A percentile compares a stretch with the other conserved stretches of the same genome.
These are phyloP conservation scores for Oscheius sp. DNA, from an alignment of 2,888 invertebrate species.

Conservation along the genomic window DNA sequence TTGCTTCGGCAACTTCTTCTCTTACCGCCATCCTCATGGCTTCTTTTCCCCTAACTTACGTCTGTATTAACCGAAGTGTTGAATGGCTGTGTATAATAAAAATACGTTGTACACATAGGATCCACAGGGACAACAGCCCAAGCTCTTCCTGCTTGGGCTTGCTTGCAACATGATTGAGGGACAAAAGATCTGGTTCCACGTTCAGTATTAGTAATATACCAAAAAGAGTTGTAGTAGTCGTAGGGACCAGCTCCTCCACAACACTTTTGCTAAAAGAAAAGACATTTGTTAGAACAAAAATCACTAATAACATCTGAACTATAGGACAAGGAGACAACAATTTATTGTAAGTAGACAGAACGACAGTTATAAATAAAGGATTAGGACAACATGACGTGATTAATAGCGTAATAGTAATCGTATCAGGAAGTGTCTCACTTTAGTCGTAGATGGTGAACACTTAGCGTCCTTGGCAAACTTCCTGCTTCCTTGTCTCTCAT, in stretches of 20 bases:
- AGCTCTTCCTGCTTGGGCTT: slow-evolving; percentile 64
- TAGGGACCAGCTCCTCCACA: slow-evolving; percentile 64
- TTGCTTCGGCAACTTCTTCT: background rate
- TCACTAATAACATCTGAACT: background rate
- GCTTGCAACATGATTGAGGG: slow-evolving; percentile 68
- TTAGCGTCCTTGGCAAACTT: too few species aligned
- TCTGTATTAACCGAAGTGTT: slow-evolving; percentile 62
- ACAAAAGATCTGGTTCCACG: slow-evolving; percentile 69
- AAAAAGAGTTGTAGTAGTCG: slow-evolving; percentile 70
- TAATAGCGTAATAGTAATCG: too few species aligned
- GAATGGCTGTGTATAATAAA: slow-evolving; percentile 60
- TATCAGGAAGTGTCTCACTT: too few species aligned
- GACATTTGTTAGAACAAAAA: background rate
- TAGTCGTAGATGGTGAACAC: too few species aligned
- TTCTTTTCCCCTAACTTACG: slow-evolving; percentile 40
- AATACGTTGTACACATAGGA: slow-evolving; percentile 70
- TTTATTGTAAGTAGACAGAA: too few species aligned
- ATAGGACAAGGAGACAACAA: too few species aligned
- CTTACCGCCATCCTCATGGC: background rate
- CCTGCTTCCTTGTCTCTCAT: too few species aligned
- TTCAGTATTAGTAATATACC: slow-evolving; percentile 69
- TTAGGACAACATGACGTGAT: too few species aligned
- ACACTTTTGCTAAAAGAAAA: slow-evolving; percentile 66
- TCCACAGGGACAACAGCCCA: slow-evolving; percentile 68
- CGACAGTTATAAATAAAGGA: too few species aligned